Conservation (phyloP, 37 sponge, comb jelly and placozoan genomes). For the Agelas oroides region DNA sequence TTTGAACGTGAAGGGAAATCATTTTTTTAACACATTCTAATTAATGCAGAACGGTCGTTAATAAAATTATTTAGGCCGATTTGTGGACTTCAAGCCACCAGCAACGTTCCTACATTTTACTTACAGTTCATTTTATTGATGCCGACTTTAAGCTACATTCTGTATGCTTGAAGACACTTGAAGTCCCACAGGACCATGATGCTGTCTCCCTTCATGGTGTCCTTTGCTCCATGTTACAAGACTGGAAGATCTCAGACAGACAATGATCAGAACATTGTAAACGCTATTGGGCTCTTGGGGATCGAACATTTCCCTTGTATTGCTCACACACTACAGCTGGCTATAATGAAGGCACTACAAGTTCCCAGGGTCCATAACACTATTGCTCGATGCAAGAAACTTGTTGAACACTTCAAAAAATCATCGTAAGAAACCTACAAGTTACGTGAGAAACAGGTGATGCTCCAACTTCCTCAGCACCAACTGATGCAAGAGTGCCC, state of each 20-base stretch:
- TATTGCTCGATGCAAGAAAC: conserved; percentile 20
- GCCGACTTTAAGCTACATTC: background rate
- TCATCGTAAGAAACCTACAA: conserved; percentile 32
- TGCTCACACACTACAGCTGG: conserved; percentile 29
- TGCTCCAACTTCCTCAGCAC: conserved; percentile 30
- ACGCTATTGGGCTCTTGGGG: conserved; percentile 1
- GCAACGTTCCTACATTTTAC: conserved; percentile 2
- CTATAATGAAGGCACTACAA: conserved; percentile 14
- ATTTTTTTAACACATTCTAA: no score
- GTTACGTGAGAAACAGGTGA: conserved; percentile 22
- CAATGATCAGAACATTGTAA: background rate
- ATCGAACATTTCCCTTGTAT: conserved; percentile 24
- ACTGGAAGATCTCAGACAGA: conserved; percentile 17
- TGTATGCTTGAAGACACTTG: conserved; percentile 9
- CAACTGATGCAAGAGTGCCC: conserved; percentile 13
- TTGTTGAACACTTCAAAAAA: conserved; percentile 19
- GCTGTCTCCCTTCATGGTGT: background rate
- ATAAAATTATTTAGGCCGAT: no score
- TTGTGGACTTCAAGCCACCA: conserved; percentile 30
- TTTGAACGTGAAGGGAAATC: no score
- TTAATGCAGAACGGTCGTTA: no score
- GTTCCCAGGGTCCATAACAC: background rate
- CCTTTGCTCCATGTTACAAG: background rate
- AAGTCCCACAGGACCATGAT: conserved; percentile 16
- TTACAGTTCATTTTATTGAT: conserved; percentile 14